These are phyloP conservation scores for Chionis minor DNA, from an alignment of 2,113 vertebrate genomes.

Conservation along the genomic window DNA sequence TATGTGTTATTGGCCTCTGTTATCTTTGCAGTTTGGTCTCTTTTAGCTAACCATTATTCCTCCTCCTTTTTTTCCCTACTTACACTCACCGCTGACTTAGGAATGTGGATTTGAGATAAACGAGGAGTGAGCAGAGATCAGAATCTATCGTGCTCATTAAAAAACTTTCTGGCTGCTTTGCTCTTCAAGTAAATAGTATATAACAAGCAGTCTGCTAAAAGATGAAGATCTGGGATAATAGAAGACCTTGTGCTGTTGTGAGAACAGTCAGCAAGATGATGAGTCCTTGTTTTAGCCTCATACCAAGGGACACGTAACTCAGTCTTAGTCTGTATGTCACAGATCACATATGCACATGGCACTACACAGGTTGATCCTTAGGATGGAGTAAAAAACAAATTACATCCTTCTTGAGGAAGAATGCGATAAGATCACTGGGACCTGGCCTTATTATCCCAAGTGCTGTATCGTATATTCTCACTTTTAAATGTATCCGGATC, in stretches of 20 bases:
- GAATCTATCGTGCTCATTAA: slow-evolving; percentile 30
- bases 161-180: slow-evolving; percentile 24
- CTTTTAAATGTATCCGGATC: neutral
- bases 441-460: neutral
- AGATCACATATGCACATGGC: fast-evolving
- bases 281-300: neutral
- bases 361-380: neutral
- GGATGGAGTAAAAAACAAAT: neutral
- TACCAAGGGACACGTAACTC: neutral
- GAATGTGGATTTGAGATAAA: slow-evolving; percentile 13
- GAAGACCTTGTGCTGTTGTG: neutral
- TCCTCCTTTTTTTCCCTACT: neutral
- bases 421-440: neutral
- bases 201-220: neutral
- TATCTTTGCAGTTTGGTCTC: neutral
- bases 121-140: slow-evolving; percentile 21
- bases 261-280: neutral
- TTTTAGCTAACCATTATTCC: neutral
- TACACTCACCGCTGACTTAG: neutral
- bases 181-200: slow-evolving; percentile 20
- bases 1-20: neutral
- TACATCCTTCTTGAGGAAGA: neutral
- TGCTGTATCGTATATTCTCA: neutral
- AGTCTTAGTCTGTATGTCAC: neutral
- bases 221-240: neutral